Conservation (phyloP, 1,140 invertebrate genomes). For the Cotesia typhae region DNA sequence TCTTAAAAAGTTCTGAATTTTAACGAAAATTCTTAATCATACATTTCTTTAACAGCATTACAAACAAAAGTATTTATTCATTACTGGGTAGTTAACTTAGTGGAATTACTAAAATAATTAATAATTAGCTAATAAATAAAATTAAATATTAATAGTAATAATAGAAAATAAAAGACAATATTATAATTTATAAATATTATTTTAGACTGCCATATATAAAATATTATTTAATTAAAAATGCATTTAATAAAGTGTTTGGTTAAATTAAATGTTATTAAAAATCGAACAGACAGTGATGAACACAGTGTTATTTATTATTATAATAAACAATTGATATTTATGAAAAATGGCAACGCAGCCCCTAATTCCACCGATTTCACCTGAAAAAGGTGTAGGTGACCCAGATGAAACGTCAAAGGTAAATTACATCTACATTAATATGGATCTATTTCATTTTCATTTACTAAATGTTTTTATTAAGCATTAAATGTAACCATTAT, state of each 20-base stretch:
- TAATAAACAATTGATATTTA: slow-evolving; percentile 39
- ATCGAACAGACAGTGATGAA: slow-evolving; percentile 32
- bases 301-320: slow-evolving; percentile 29
- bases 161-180: slow-evolving; percentile 1
- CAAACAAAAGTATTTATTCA: slow-evolving; percentile 7
- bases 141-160: not conserved
- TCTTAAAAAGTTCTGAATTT: too few species aligned
- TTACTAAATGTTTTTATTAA: too few species aligned
- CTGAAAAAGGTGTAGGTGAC: slow-evolving; percentile 35
- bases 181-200: slow-evolving; percentile 7
- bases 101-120: not conserved
- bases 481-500: too few species aligned
- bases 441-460: not conserved
- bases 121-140: not conserved
- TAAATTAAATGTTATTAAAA: slow-evolving; percentile 12
- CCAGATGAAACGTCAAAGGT: slow-evolving; percentile 40
- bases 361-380: slow-evolving; percentile 41
- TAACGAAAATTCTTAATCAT: slow-evolving; percentile 13
- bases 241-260: slow-evolving; percentile 22
- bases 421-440: slow-evolving; percentile 8
- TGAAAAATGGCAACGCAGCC: slow-evolving; percentile 38
- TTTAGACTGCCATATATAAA: slow-evolving; percentile 16
- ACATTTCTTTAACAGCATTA: slow-evolving; percentile 23
- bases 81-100: not conserved
- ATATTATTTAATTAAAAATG: slow-evolving; percentile 30